phyloP scores from a whole-genome alignment of 2,113 vertebrate genomes.

The Ctenomys sociabilis region DNA sequence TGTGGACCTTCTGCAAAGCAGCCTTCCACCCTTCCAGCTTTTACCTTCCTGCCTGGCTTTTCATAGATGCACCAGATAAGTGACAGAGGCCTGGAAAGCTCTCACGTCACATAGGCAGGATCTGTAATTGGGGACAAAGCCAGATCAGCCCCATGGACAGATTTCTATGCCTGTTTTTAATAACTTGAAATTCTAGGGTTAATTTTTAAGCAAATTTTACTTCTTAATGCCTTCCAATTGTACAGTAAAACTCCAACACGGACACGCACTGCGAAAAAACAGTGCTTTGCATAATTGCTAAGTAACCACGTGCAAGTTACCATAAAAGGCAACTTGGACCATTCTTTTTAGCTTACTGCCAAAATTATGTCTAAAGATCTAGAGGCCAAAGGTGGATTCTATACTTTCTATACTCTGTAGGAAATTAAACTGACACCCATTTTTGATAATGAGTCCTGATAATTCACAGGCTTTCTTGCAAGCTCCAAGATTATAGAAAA shows the following conservation, averaged over 20 bases:
- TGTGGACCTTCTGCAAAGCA: not conserved
- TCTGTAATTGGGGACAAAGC: not conserved
- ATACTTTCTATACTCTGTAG: conserved; percentile 56
- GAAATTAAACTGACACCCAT: conserved; percentile 56
- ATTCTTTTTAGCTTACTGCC: conserved; percentile 17
- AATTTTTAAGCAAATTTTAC: conserved; percentile 38
- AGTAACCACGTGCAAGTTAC: not conserved
- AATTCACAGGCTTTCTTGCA: conserved; percentile 52
- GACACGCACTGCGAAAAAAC: no score
- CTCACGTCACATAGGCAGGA: not conserved
- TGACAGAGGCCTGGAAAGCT: conserved; percentile 33
- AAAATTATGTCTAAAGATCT: conserved; percentile 34
- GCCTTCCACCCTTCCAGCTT: not conserved
- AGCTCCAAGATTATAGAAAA: conserved; percentile 47
- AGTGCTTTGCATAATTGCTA: not conserved
- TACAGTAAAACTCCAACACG: not conserved
- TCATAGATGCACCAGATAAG: conserved; percentile 34
- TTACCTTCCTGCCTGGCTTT: not conserved
- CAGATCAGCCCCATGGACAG: not conserved
- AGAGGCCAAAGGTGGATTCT: conserved; percentile 6
- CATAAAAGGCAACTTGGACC: not conserved
- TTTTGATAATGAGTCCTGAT: conserved; percentile 59
- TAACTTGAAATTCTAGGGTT: not conserved
- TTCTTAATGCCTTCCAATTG: not conserved
- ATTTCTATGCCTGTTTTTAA: no score